Conservation (phyloP, 2,888 invertebrate species). For the Conops quadrifasciatus region DNA sequence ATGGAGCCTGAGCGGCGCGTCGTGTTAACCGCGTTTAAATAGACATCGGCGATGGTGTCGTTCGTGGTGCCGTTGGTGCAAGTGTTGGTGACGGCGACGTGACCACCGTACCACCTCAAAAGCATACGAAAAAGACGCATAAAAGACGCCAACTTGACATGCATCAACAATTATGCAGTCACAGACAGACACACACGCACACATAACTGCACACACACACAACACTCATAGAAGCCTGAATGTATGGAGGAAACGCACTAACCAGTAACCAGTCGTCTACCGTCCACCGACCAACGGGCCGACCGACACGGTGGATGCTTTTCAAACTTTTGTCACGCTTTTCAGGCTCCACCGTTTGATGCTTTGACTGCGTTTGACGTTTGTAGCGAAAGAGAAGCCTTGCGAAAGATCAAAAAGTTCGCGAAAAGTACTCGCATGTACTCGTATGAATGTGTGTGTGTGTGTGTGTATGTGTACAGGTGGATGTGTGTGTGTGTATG, state of each 20-base stretch:
- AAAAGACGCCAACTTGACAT: conserved; percentile 18
- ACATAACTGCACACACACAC: neutral
- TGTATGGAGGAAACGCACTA: neutral
- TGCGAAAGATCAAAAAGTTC: conserved; percentile 12
- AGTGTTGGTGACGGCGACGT: conserved; percentile 57
- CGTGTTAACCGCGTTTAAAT: conserved; percentile 47
- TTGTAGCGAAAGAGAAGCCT: neutral
- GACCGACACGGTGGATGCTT: conserved; percentile 37
- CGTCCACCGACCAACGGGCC: conserved; percentile 10
- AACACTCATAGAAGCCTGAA: neutral
- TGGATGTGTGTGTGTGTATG: neutral
- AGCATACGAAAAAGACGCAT: conserved; percentile 18
- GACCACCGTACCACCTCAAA: conserved; percentile 46
- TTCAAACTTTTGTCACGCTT: conserved; percentile 43
- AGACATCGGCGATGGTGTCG: conserved; percentile 28
- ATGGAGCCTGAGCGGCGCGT: conserved; percentile 35
- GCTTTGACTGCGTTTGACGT: conserved; percentile 12
- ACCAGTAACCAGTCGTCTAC: neutral
- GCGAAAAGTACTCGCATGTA: neutral
- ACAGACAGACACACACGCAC: neutral
- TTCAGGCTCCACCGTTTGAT: conserved; percentile 37
- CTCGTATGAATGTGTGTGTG: neutral
- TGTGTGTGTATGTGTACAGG: conserved; percentile 36
- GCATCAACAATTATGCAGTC: conserved; percentile 4
- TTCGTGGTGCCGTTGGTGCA: conserved; percentile 46